These are phyloP conservation scores for Caenorhabditis tropicalis DNA, from an alignment of 1,140 invertebrate genomes.

Conservation along the genomic window DNA sequence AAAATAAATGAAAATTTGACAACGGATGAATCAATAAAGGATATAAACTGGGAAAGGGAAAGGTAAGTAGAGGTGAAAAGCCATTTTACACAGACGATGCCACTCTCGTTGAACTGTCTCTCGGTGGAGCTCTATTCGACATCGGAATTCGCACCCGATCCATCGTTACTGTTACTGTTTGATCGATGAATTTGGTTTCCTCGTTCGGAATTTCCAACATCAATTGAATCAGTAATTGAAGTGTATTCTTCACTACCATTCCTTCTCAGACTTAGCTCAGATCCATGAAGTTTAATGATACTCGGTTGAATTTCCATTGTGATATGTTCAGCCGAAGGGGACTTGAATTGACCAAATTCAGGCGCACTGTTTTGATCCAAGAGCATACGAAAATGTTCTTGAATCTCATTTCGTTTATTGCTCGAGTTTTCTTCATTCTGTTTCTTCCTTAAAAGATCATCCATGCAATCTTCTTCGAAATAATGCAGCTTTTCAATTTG, in stretches of 20 bases:
- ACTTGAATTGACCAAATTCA: background rate
- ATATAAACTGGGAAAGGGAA: no score
- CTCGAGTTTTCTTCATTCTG: conserved; percentile 57
- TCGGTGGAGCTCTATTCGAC: background rate
- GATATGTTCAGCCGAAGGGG: background rate
- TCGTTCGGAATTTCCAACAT: background rate
- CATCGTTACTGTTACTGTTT: background rate
- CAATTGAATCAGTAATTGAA: conserved; percentile 2
- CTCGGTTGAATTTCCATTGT: background rate
- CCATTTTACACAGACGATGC: no score
- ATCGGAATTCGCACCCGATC: background rate
- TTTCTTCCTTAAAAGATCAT: conserved; percentile 73
- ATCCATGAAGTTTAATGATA: background rate
- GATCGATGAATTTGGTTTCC: background rate
- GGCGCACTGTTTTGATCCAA: background rate
- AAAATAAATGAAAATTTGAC: no score
- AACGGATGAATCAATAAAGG: no score
- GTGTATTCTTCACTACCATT: background rate
- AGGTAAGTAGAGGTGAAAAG: no score
- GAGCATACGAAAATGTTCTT: background rate
- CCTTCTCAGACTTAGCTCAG: background rate
- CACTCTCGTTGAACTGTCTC: conserved; percentile 6
- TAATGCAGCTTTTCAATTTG: conserved; percentile 91
- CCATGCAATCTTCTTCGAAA: conserved; percentile 95
- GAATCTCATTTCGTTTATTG: conserved; percentile 56